phyloP scores from a whole-genome alignment of 2,888 invertebrate species.

The Dione vanillae region DNA sequence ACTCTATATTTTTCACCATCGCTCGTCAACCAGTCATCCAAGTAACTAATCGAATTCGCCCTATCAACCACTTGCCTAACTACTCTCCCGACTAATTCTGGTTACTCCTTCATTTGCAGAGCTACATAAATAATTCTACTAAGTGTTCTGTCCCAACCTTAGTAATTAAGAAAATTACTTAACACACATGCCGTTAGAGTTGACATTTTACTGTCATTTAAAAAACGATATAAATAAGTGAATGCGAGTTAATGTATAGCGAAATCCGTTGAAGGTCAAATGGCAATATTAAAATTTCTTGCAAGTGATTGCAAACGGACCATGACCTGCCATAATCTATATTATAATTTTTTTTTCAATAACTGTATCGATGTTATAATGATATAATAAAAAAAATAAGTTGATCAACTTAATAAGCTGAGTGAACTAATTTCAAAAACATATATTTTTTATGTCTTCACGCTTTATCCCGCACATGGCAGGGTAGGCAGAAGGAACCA shows the following conservation, averaged over 20 bases:
- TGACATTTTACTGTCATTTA: not conserved
- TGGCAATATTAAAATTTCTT: conserved; percentile 13
- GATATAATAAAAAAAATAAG: not conserved
- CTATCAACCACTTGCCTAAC: too few relatives aligned
- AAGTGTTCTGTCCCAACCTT: too few relatives aligned
- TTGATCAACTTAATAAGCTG: not conserved
- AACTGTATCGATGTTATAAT: too few relatives aligned
- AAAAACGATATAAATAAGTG: conserved; percentile 11
- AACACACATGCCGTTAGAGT: not conserved
- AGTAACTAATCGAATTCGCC: too few relatives aligned
- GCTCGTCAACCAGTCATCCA: too few relatives aligned
- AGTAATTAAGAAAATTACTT: not conserved
- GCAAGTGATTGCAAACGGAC: conserved; percentile 23
- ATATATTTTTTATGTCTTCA: not conserved
- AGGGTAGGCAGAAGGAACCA: too few relatives aligned
- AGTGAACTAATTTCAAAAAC: conserved; percentile 1
- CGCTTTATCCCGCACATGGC: too few relatives aligned
- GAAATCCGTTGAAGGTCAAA: conserved; percentile 25
- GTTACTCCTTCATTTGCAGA: too few relatives aligned
- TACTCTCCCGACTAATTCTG: too few relatives aligned
- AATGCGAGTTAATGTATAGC: conserved; percentile 23
- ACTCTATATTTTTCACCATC: too few relatives aligned
- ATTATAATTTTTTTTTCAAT: too few relatives aligned
- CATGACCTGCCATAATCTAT: conserved; percentile 22
- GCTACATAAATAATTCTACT: too few relatives aligned